These are phyloP conservation scores for Anadara kagoshimensis DNA, from an alignment of 1,140 invertebrate genomes.

Conservation along the genomic window DNA sequence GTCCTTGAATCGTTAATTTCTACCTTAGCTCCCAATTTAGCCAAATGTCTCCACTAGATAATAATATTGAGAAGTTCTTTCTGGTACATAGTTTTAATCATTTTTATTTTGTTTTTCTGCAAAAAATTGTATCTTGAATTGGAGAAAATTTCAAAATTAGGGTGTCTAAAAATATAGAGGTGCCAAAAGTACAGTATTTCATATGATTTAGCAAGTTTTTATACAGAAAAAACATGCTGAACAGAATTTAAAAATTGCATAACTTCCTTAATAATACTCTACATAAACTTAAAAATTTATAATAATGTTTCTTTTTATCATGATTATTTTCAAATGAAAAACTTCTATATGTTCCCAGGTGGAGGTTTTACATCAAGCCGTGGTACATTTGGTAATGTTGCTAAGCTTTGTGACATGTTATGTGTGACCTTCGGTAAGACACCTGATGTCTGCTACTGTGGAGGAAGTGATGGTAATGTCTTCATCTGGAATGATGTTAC, in stretches of 20 bases:
- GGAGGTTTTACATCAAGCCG: slow-evolving; percentile 73
- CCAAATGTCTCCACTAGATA: no score
- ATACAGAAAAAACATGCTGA: no score
- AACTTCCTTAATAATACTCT: background rate
- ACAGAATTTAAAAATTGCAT: background rate
- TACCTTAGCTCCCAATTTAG: no score
- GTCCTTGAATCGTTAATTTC: no score
- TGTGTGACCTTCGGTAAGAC: slow-evolving; percentile 71
- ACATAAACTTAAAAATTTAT: background rate
- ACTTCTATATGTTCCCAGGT: slow-evolving; percentile 49
- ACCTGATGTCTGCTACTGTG: slow-evolving; percentile 69
- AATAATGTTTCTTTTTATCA: background rate
- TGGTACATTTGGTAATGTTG: slow-evolving; percentile 72
- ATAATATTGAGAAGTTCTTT: no score
- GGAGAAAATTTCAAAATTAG: no score
- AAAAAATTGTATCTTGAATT: no score
- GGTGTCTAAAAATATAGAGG: no score
- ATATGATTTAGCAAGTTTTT: no score
- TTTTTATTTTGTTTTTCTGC: no score
- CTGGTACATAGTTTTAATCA: no score
- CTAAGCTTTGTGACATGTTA: slow-evolving; percentile 72
- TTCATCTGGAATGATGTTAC: slow-evolving; percentile 70
- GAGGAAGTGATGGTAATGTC: slow-evolving; percentile 70
- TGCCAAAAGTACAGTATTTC: no score
- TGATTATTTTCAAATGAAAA: background rate